These are phyloP conservation scores for Slavum lentiscoides DNA, from an alignment of 2,888 invertebrate species.

Conservation along the genomic window DNA sequence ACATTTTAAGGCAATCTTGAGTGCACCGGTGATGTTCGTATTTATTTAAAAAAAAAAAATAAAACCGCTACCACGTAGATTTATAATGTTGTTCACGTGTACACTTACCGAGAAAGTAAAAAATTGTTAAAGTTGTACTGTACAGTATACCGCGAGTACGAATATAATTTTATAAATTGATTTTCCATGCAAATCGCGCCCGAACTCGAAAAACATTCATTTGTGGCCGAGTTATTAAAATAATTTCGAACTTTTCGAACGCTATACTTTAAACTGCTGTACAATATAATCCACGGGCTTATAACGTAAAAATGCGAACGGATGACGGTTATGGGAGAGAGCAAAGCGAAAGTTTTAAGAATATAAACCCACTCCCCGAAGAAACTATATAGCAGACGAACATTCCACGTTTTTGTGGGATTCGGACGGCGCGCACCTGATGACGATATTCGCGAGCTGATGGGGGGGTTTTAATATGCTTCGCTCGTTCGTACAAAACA, in stretches of 20 bases:
- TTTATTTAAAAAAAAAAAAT: too few relatives aligned
- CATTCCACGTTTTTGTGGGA: neutral
- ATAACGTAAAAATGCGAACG: neutral
- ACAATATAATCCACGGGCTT: neutral
- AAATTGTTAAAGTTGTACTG: neutral
- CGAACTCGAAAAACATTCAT: neutral
- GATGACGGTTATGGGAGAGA: neutral
- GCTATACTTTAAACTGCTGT: neutral
- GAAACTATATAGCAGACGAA: neutral
- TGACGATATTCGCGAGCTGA: neutral
- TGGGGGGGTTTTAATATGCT: too few relatives aligned
- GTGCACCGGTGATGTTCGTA: too few relatives aligned
- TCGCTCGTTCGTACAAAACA: too few relatives aligned
- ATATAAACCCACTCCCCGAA: neutral
- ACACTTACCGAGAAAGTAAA: neutral
- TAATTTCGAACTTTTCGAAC: slow-evolving; percentile 19
- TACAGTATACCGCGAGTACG: neutral
- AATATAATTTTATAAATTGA: slow-evolving; percentile 6
- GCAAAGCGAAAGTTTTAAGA: neutral
- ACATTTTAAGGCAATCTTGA: too few relatives aligned
- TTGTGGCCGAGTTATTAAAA: slow-evolving; percentile 14
- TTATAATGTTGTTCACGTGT: neutral
- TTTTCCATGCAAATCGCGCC: neutral
- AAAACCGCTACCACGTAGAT: neutral
- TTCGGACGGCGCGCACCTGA: neutral